These are phyloP conservation scores for Onychorhynchus coronatus DNA, from an alignment of 2,113 vertebrate genomes.

Conservation along the genomic window DNA sequence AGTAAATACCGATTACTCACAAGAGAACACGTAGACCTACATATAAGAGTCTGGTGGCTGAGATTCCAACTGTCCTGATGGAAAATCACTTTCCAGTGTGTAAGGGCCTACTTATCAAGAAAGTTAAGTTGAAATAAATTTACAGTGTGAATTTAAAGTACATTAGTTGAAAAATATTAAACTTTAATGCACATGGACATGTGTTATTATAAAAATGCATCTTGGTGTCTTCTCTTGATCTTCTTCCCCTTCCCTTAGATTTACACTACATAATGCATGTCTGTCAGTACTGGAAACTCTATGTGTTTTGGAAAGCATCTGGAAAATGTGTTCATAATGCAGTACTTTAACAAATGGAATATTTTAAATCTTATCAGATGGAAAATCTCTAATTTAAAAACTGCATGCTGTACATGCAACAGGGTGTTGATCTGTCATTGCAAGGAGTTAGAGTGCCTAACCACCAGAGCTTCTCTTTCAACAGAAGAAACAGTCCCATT, in stretches of 20 bases:
- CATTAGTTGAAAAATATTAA: background rate
- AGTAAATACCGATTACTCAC: background rate
- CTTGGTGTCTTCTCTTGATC: background rate
- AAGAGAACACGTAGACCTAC: background rate
- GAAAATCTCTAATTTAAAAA: background rate
- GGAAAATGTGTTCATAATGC: background rate
- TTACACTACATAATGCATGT: background rate
- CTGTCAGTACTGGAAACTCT: background rate
- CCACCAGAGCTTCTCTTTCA: background rate
- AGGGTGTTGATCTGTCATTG: background rate
- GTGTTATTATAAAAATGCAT: background rate
- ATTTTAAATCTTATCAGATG: background rate
- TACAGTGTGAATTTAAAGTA: background rate
- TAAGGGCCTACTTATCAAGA: background rate
- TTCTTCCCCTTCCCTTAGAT: background rate
- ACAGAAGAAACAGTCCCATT: background rate
- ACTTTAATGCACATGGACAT: background rate
- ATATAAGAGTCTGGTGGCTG: background rate
- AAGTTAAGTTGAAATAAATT: background rate
- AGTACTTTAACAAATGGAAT: background rate
- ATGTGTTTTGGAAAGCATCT: background rate
- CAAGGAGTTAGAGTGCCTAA: background rate
- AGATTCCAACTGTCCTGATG: background rate
- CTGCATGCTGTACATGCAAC: fast-evolving
- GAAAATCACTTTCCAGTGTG: background rate